phyloP scores from a whole-genome alignment of 2,113 vertebrate genomes.

The Aphyosemion australe region DNA sequence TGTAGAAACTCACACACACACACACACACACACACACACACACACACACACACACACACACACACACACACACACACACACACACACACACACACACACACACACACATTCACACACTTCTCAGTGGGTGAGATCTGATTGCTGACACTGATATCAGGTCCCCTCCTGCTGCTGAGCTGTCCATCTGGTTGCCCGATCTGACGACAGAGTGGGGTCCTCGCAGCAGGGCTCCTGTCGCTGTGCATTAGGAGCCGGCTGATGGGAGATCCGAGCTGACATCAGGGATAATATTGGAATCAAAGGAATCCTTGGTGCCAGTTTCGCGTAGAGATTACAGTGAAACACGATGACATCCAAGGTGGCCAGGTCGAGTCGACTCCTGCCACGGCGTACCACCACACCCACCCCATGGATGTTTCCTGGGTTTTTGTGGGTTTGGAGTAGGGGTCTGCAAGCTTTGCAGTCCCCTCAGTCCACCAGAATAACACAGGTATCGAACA shows the following conservation, averaged over 20 bases:
- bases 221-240: conserved; percentile 69
- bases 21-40: too few relatives aligned
- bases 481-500: background rate
- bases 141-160: conserved; percentile 74
- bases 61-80: conserved; percentile 2
- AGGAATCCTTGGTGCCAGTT: conserved; percentile 45
- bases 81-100: conserved; percentile 20
- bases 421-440: conserved; percentile 39
- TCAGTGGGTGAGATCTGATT: conserved; percentile 73
- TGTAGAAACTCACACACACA: background rate
- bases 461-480: conserved; percentile 9
- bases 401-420: conserved; percentile 40
- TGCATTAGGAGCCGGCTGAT: conserved; percentile 59
- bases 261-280: conserved; percentile 62
- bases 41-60: too few relatives aligned
- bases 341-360: conserved; percentile 60
- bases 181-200: conserved; percentile 73
- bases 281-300: conserved; percentile 71
- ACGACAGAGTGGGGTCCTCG: conserved; percentile 68
- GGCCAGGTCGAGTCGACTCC: conserved; percentile 45
- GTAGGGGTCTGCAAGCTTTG: background rate
- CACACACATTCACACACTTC: conserved; percentile 38
- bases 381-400: conserved; percentile 43
- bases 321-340: conserved; percentile 47
- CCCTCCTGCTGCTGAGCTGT: conserved; percentile 68